These are phyloP conservation scores for Drosophila obscura DNA, from an alignment of 1,140 invertebrate species.

Conservation along the genomic window DNA sequence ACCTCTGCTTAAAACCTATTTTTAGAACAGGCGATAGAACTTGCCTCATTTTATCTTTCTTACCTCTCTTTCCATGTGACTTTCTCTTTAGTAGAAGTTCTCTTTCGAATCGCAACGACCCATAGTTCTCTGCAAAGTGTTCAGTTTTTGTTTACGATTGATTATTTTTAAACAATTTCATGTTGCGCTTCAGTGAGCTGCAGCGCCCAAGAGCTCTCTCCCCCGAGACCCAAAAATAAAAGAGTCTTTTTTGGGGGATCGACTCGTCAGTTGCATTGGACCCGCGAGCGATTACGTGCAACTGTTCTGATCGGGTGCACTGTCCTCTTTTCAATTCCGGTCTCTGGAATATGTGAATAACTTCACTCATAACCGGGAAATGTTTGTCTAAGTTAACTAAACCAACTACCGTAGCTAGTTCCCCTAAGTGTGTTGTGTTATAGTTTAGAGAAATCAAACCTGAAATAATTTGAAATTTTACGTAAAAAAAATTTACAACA, in stretches of 20 bases:
- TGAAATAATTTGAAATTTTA: conserved; percentile 52
- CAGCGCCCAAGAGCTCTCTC: conserved; percentile 10
- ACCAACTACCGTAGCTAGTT: conserved; percentile 23
- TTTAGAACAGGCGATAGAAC: conserved; percentile 34
- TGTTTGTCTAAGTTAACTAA: conserved; percentile 32
- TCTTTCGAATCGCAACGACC: neutral
- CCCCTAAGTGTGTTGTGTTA: conserved; percentile 38
- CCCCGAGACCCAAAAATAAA: conserved; percentile 66
- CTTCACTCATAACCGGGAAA: conserved; percentile 27
- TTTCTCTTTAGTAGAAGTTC: neutral
- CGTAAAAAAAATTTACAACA: conserved; percentile 64
- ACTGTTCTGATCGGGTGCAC: conserved; percentile 62
- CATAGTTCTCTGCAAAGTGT: conserved; percentile 16
- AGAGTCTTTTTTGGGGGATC: conserved; percentile 43
- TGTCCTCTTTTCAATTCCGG: conserved; percentile 17
- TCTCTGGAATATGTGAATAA: conserved; percentile 12
- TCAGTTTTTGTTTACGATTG: conserved; percentile 53
- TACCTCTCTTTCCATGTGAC: conserved; percentile 2
- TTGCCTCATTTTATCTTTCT: neutral
- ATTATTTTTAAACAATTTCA: conserved; percentile 58
- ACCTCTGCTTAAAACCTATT: conserved; percentile 30
- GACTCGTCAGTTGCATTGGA: conserved; percentile 69
- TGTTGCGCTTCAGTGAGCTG: conserved; percentile 64
- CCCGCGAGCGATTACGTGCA: conserved; percentile 69
- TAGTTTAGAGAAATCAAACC: conserved; percentile 31